phyloP scores from a whole-genome alignment of 2,113 vertebrate species.

The Paracanthobrama guichenoti region DNA sequence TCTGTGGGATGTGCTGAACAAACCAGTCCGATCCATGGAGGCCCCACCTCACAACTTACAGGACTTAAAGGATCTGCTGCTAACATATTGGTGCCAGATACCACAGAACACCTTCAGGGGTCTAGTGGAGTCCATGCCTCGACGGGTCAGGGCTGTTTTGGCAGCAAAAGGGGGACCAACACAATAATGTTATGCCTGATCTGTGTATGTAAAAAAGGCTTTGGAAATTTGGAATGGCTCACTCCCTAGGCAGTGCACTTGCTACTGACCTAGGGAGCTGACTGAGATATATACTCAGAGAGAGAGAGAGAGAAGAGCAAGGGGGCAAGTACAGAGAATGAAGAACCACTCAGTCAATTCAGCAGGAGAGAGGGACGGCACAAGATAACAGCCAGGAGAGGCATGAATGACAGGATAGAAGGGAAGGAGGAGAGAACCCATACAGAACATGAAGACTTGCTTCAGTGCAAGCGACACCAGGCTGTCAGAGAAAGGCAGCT shows the following conservation, averaged over 20 bases:
- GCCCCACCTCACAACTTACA: no score
- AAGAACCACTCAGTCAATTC: constrained; percentile 2
- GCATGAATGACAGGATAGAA: constrained; percentile 12
- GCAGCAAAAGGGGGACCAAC: no score
- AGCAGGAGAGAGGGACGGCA: constrained; percentile 7
- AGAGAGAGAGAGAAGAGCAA: constrained; percentile 14
- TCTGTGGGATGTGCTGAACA: no score
- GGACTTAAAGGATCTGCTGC: no score
- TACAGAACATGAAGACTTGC: not conserved
- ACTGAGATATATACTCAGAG: not conserved
- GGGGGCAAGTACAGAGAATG: not conserved
- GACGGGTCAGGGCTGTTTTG: no score
- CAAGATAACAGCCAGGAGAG: not conserved
- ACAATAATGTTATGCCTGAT: no score
- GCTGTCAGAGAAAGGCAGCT: constrained; percentile 34
- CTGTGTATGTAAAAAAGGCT: no score
- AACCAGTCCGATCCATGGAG: no score
- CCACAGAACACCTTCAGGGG: no score
- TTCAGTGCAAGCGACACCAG: constrained; percentile 34
- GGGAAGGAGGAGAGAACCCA: not conserved
- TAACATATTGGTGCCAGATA: no score
- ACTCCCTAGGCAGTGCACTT: not conserved
- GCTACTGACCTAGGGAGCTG: not conserved
- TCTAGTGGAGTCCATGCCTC: no score
- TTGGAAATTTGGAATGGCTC: no score